Percentiles rank a stretch among this genome's conserved stretches.
Evolutionary conservation across 2,797 vertebrate species (phyloP).

Genomic region (Characodon lateralis): DNA sequence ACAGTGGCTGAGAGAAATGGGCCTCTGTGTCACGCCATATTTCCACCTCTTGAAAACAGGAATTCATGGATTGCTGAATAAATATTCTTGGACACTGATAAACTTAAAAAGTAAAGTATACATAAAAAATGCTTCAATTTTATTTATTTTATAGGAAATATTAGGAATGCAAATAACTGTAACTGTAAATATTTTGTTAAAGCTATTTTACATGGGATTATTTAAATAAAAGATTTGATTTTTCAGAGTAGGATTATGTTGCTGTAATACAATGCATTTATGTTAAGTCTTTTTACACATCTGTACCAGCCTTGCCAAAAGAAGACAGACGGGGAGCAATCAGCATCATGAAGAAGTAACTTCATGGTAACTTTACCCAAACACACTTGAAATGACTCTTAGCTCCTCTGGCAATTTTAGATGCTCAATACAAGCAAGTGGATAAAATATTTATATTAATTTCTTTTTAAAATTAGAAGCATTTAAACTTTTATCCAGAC

Average conservation of each 20-base stretch:
- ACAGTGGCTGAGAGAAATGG: neutral
- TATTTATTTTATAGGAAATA: neutral
- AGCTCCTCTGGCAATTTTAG: constrained; percentile 37
- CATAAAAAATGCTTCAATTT: neutral
- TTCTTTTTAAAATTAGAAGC: constrained; percentile 43
- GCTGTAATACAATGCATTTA: neutral
- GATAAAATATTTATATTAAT: constrained; percentile 43
- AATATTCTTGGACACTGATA: neutral
- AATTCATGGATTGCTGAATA: neutral
- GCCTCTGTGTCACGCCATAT: neutral
- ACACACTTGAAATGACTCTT: constrained; percentile 21
- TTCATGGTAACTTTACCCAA: constrained; percentile 33
- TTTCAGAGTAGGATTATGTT: too few species aligned
- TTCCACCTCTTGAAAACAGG: neutral
- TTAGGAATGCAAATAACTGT: neutral
- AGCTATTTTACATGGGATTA: neutral
- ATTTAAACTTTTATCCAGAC: constrained; percentile 52
- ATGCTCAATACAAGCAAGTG: constrained; percentile 18
- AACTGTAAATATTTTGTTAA: neutral
- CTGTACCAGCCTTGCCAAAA: neutral
- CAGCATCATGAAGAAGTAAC: constrained; percentile 15
- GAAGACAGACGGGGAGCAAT: neutral
- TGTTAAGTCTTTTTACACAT: neutral
- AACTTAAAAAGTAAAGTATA: neutral
- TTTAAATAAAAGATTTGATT: neutral